A percentile compares a stretch with the other conserved stretches of the same genome.
phyloP scores from a whole-genome alignment of 1,140 invertebrate genomes.

The Nylanderia fulva region DNA sequence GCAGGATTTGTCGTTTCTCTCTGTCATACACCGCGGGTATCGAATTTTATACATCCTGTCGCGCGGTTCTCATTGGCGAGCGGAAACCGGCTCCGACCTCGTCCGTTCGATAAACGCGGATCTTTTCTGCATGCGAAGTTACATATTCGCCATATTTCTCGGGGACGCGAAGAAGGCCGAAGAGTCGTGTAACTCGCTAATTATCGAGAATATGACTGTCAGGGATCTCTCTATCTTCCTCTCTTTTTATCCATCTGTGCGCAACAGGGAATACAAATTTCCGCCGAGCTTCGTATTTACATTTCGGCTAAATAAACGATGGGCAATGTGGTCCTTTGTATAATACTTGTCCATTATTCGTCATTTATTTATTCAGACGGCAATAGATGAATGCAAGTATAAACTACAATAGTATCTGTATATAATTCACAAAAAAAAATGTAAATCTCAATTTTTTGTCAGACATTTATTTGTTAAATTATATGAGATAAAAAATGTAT shows the following conservation, averaged over 20 bases:
- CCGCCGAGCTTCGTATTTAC: neutral
- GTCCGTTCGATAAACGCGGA: slow-evolving; percentile 21
- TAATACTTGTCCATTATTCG: neutral
- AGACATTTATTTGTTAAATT: neutral
- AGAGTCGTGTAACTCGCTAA: neutral
- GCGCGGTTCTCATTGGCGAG: slow-evolving; percentile 61
- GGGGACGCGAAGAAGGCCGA: neutral
- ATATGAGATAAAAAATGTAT: neutral
- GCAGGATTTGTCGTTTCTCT: slow-evolving; percentile 64
- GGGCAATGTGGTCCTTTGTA: neutral
- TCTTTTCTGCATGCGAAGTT: slow-evolving; percentile 21
- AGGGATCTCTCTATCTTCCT: neutral
- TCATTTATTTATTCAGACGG: neutral
- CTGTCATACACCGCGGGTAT: slow-evolving; percentile 73
- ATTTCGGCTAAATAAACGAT: neutral
- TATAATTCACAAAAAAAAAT: neutral
- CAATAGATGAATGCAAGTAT: neutral
- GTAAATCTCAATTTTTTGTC: neutral
- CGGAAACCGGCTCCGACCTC: slow-evolving; percentile 51
- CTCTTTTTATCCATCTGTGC: too few species aligned
- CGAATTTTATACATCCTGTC: slow-evolving; percentile 74
- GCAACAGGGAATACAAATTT: neutral
- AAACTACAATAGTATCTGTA: too few species aligned
- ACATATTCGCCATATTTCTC: slow-evolving; percentile 14
- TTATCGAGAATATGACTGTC: slow-evolving; percentile 14